Base-by-base conservation (phyloP, 2,888 invertebrate genomes). In the Cynaeus angustus region DNA sequence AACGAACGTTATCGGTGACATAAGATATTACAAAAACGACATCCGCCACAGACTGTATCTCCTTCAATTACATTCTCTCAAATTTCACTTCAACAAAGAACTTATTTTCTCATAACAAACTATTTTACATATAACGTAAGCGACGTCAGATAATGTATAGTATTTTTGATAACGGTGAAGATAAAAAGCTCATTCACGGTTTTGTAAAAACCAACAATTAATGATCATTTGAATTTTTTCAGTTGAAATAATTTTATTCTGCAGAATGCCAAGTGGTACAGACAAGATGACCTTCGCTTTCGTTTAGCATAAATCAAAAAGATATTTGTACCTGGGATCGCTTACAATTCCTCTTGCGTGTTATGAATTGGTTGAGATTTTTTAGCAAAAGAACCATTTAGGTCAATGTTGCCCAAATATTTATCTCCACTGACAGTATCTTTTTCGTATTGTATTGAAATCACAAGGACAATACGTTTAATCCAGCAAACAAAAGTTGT, bases 221-320 rank as follows among this genome's bases (percentile, higher is more conserved):
- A n/a, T n/a, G n/a, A n/a, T n/a, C n/a, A 41, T 41, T 41, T 41
- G 12, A 10, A 41, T 12, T 12, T 41, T 41, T 41, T 41, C 2
- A 41, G 30, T 52, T 30, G 12, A 12, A 52, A 12, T 52, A 13
- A 33, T 33, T 52, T 21, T 52, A 52, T 21, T 33, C 12, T 33
- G 12, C 12, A 52, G 52, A 52, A 52, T 52, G 52, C 28, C 52
- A 41, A 12, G 12, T 41, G n/a, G 21, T 10, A 13, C 52, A 52
- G 52, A 52, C 52, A 30, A 30, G 52, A 52, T 33, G 52, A 52
- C 52, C 52, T 52, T 52, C 52, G 52, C 52, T 52, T 52, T 52
- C 52, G 30, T 52, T 52, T 46, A 46, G 46, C 52, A 52, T 52
- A 52, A 30, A 52, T 52, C 52, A 52, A 52, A 52, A 52, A 30